Conservation (phyloP, 2,113 vertebrate genomes). For the Amazona vittata region DNA sequence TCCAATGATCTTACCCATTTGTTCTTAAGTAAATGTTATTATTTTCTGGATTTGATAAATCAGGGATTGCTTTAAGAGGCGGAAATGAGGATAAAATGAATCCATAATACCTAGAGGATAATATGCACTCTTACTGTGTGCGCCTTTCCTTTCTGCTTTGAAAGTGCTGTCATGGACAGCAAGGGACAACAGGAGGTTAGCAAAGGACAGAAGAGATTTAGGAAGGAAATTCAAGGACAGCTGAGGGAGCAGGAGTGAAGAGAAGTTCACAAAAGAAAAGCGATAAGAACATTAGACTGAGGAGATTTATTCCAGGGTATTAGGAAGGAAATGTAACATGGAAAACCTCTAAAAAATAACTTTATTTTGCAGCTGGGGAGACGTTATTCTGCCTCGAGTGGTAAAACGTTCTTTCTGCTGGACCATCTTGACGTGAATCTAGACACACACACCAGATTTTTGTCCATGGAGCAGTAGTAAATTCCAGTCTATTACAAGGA, state of each 20-base stretch:
- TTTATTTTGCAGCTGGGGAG: neutral
- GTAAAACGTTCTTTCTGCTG: neutral
- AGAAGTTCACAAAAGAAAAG: constrained; percentile 57
- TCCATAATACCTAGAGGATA: neutral
- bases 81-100: constrained; percentile 13
- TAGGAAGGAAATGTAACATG: constrained; percentile 41
- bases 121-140: neutral
- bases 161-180: neutral
- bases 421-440: neutral
- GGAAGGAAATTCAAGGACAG: constrained; percentile 53
- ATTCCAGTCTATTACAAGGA: neutral
- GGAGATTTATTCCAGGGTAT: constrained; percentile 50
- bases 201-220: constrained; percentile 61
- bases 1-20: neutral
- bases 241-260: constrained; percentile 34
- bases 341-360: constrained; percentile 18
- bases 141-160: neutral
- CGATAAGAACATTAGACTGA: constrained; percentile 46
- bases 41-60: constrained; percentile 19
- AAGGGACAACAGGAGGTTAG: constrained; percentile 31
- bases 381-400: neutral
- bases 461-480: neutral
- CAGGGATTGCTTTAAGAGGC: constrained; percentile 32
- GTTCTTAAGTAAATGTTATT: neutral
- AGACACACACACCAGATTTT: neutral